Percentiles rank a stretch among this genome's conserved stretches.
Conservation (phyloP, 2,888 invertebrate genomes). For the Andrena haemorrhoa region DNA sequence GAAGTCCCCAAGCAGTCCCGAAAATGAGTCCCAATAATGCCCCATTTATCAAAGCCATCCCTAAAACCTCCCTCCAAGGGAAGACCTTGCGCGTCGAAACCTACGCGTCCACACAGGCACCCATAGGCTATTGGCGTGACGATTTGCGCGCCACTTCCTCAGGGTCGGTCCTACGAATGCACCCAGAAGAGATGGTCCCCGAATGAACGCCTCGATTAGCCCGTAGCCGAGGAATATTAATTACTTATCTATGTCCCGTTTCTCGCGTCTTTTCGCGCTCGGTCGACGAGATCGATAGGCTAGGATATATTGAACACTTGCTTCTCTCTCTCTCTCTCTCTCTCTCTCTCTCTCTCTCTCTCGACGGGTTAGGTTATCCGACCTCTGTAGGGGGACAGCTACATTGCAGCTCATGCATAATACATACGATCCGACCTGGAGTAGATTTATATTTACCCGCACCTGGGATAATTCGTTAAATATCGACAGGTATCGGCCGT, state of each 20-base stretch:
- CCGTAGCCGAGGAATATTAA: conserved; percentile 60
- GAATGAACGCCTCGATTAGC: conserved; percentile 1
- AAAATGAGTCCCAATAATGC: too few species aligned
- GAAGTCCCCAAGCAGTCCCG: too few species aligned
- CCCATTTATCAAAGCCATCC: too few species aligned
- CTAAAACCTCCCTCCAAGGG: background rate
- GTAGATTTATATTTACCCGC: conserved; percentile 77
- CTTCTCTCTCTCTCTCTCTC: conserved; percentile 16
- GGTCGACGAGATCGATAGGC: conserved; percentile 70
- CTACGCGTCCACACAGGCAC: background rate
- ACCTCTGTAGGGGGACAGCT: conserved; percentile 72
- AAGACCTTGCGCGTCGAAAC: background rate
- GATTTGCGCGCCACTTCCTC: background rate
- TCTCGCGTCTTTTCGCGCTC: conserved; percentile 70
- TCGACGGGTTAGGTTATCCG: conserved; percentile 72
- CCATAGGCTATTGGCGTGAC: too few species aligned
- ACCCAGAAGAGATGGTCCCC: background rate
- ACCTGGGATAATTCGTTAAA: conserved; percentile 74
- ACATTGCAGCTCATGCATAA: conserved; percentile 76
- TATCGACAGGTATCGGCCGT: conserved; percentile 68
- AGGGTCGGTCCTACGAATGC: background rate
- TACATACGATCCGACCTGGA: conserved; percentile 75
- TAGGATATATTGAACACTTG: conserved; percentile 73
- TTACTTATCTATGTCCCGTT: conserved; percentile 70
- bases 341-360: conserved; percentile 29